A percentile compares a stretch with the other conserved stretches of the same genome.
Conservation (phyloP, 2,888 invertebrate genomes). For the Euspilapteryx auroguttella region DNA sequence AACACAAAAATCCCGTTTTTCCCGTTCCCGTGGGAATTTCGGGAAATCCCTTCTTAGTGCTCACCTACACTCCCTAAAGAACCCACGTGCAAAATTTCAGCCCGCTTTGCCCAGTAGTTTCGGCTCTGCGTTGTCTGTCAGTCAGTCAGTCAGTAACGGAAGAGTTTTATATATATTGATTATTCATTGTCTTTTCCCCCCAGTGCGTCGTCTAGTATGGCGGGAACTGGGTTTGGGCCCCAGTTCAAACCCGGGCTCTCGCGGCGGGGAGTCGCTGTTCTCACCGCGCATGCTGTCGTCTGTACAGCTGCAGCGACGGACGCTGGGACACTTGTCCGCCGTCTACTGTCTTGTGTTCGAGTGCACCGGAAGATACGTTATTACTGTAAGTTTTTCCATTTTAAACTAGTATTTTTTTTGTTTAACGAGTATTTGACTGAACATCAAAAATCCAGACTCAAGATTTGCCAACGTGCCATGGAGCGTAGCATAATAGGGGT, state of each 20-base stretch:
- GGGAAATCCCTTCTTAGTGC: no score
- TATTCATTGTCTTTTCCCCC: not conserved
- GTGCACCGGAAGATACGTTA: constrained; percentile 85
- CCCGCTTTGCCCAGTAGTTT: no score
- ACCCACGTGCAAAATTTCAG: no score
- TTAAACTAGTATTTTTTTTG: constrained; percentile 4
- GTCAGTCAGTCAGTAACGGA: no score
- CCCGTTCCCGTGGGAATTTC: no score
- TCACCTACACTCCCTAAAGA: no score
- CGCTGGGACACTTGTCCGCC: constrained; percentile 94
- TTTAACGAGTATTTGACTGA: constrained; percentile 6
- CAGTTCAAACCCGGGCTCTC: constrained; percentile 11
- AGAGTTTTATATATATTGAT: no score
- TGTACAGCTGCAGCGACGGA: constrained; percentile 75
- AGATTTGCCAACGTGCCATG: no score
- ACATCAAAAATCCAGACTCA: no score
- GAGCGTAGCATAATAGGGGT: no score
- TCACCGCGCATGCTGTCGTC: constrained; percentile 49
- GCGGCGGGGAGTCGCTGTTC: constrained; percentile 16
- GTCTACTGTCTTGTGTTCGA: constrained; percentile 97
- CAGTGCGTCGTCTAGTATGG: constrained; percentile 29
- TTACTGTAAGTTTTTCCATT: constrained; percentile 71
- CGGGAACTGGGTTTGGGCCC: constrained; percentile 25
- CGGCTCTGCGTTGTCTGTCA: no score
- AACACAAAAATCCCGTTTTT: no score